phyloP scores from a whole-genome alignment of 1,140 invertebrate species.

The Agraylea sexmaculata region DNA sequence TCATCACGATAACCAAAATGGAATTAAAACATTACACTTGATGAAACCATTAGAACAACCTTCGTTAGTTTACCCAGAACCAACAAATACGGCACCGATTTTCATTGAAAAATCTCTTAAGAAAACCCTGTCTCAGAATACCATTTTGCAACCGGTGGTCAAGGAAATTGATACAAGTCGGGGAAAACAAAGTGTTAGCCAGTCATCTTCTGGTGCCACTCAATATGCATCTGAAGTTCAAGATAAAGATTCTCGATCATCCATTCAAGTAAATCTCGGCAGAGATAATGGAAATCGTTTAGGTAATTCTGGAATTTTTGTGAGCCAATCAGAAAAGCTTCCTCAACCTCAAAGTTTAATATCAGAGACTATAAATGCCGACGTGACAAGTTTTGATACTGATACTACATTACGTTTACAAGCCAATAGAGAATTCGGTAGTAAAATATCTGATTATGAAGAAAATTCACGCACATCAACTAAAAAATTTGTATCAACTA shows the following conservation, averaged over 20 bases:
- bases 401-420: background rate
- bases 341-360: conserved; percentile 5
- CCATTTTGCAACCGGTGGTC: too few relatives aligned
- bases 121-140: too few relatives aligned
- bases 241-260: conserved; percentile 12
- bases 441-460: conserved; percentile 4
- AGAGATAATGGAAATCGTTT: conserved; percentile 3
- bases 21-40: conserved; percentile 7
- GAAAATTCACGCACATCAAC: too few relatives aligned
- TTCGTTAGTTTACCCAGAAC: too few relatives aligned
- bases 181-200: conserved; percentile 4
- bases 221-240: conserved; percentile 15
- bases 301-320: too few relatives aligned
- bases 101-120: too few relatives aligned
- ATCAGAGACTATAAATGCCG: conserved; percentile 4
- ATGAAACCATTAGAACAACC: too few relatives aligned
- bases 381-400: conserved; percentile 4
- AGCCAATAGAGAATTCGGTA: conserved; percentile 1
- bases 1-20: conserved; percentile 13
- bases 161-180: too few relatives aligned
- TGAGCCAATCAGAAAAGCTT: conserved; percentile 5
- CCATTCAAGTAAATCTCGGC: conserved; percentile 3
- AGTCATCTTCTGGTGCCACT: conserved; percentile 7
- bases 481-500: conserved; percentile 2
- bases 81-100: too few relatives aligned